Evolutionary conservation across 2,113 vertebrate genomes (phyloP), one percentile per base, ranked within the genome.

Genomic region (Microcebus murinus): DNA sequence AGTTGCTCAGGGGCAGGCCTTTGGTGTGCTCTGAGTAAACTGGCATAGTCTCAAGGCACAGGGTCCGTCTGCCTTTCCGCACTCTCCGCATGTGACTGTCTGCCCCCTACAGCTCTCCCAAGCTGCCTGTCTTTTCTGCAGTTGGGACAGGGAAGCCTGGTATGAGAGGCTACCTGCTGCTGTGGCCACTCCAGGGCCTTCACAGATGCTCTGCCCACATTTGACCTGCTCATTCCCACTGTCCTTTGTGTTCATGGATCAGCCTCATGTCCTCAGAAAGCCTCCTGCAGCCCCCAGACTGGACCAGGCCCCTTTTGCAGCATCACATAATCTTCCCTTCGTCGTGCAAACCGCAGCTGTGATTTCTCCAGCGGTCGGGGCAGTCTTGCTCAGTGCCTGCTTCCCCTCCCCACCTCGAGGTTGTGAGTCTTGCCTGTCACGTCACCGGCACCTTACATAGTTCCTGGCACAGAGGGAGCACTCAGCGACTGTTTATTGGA

Each of bases 231-330:
- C 3, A 7, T 48, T 57, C 4, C 36, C 4, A 7, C 31, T 61
- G 13, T 8, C 8, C 31, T 36, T 6, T 23, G 0, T 1, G 21
- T 4, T 48, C 18, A 6, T 36, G 3, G 2, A 3, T 25, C 39
- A 45, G 55, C 20, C 10, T 59, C 39, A 29, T 5, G 8, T 31
- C 92, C 52, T 65, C 31, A 8, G 27, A 18, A 36, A 36, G 45
- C 21, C 31, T 92, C 31, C 48, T 25, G 1, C 21, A 0, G 63
- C 36, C 50, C 34, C 15, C n/a, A 17, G 23, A 11, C n/a, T 73
- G 21, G 36, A 36, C 55, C 3, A 20, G 55, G 48, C 29, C 42
- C 42, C 31, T 2, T 0, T 4, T 57, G 8, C 0, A 50, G 18
- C 4, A 0, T 17, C 63, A 4, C 10, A 14, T 25, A 27, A 17